Evolutionary conservation across 23 tunicate species (phyloP).

Genomic region (Halocynthia aurantium): DNA sequence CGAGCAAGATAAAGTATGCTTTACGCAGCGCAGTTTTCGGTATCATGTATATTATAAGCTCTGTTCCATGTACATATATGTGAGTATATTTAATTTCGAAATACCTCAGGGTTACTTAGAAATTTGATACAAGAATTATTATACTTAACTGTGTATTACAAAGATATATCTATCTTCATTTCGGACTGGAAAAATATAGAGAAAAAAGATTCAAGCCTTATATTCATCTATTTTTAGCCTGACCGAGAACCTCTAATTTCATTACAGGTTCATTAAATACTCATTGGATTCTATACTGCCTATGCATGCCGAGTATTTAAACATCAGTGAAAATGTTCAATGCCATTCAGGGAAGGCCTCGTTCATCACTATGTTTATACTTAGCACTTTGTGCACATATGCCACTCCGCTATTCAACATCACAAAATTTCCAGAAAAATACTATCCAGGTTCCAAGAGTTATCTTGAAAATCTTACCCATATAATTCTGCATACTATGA

Average conservation of each 20-base stretch:
- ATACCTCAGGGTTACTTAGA: no score
- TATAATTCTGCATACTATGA: not conserved
- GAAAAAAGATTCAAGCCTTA: no score
- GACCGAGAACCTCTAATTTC: no score
- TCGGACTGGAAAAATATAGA: no score
- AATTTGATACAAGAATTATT: no score
- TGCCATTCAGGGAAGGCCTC: not conserved
- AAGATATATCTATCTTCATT: no score
- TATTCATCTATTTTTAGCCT: no score
- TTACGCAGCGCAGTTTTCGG: conserved; percentile 19
- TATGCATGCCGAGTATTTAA: no score
- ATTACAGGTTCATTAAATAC: no score
- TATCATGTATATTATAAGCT: conserved; percentile 1
- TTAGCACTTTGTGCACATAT: not conserved
- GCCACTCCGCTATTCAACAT: conserved; percentile 13
- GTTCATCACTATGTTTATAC: conserved; percentile 1
- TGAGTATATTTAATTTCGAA: not conserved
- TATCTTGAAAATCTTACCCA: not conserved
- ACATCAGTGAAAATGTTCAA: not conserved
- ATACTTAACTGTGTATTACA: no score
- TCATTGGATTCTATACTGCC: no score
- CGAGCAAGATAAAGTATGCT: not conserved
- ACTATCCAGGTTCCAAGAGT: conserved; percentile 44
- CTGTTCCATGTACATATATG: conserved; percentile 9
- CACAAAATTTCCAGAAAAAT: conserved; percentile 53